Base-by-base conservation (phyloP, 2,113 vertebrate genomes). In the Tachuris rubrigastra region DNA sequence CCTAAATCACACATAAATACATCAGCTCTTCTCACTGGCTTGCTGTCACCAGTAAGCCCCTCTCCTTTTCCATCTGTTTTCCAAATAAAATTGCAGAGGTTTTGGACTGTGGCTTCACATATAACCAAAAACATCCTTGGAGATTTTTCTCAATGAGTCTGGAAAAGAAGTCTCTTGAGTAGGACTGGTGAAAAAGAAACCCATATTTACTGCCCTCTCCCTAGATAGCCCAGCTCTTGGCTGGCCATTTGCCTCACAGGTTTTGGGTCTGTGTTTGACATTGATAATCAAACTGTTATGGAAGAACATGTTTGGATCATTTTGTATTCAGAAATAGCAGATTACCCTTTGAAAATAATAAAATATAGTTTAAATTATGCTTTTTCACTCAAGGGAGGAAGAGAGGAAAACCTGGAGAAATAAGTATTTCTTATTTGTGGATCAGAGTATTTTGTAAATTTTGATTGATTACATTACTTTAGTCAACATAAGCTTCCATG, bases 31-130 rank as follows among this genome's bases (percentile, higher is more conserved):
- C 31, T 23, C 25, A 0, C 9, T 10, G 11, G 8, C 10, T 31
- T 24, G 20, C n/a, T 46, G 10, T 4, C 53, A 44, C 2, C 18
- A 14, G 14, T 14, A 22, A 1, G 3, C 8, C 4, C 0, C 0
- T 14, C 42, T 58, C 55, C 49, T 60, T 55, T 74, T 5, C 27
- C 18, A 2, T 7, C 4, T 14, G 19, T 50, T 90, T 81, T 23
- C n/a, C 67, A 72, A 55, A 66, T 25, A 7, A 2, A 39, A 0
- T 8, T 20, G 5, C 22, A 50, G 44, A 74, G 16, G 7, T 35
- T 77, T 85, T 55, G 65, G 33, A 13, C 2, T 4, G 42, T 39
- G 22, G 14, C 19, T 67, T 92, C 86, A 73, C 20, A n/a, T 27
- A 25, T 5, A 18, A 9, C 10, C 10, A 65, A 65, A 90, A 59